Base-by-base conservation (phyloP, 2,888 invertebrate genomes). In the Antheraea yamamai region DNA sequence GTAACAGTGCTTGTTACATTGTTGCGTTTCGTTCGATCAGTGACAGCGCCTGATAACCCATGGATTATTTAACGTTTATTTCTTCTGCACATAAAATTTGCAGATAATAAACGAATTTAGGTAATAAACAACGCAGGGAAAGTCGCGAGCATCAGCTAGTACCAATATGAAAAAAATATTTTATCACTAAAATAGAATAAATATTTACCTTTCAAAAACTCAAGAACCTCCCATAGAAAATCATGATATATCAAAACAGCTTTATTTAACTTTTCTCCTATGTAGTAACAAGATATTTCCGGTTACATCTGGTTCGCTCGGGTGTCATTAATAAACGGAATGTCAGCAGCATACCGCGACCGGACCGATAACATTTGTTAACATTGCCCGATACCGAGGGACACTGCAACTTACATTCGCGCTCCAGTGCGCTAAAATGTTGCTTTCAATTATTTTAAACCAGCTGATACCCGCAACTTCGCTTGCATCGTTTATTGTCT, bases 301-400 rank as follows among this genome's bases (percentile, higher is more conserved):
- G 75, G 79, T 79, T 80, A 78, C 80, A 80, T 79, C 73, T 76
- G 76, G 78, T 78, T 77, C 73, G 75, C 75, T 79, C 83, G 81
- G 78, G 84, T 83, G 83, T 87, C 87, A 86, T 90, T 89, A 88
- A 89, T 88, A 90, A 88, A 84, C 80, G 79, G 79, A 83, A 83
- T 84, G 89, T 87, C 88, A 86, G 81, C 84, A 73, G 77, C 78
- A 77, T 79, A 79, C 76, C 78, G 77, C 81, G 79, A 78, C 76
- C 78, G 77, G 81, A 79, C 81, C 85, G 86, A 87, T 88, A 89
- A 88, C 90, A 90, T 89, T 89, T 86, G 89, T 88, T 90, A 86
- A 86, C 88, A 89, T 83, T 82, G 82, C 61, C 79, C 80, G 83
- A 84, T 86, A 85, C 77, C 75, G 80, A 70, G 70, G 78, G 81